A percentile compares a stretch with the other conserved stretches of the same genome.
Evolutionary conservation across 2,113 vertebrate genomes (phyloP).

Genomic region (Austrofundulus limnaeus): DNA sequence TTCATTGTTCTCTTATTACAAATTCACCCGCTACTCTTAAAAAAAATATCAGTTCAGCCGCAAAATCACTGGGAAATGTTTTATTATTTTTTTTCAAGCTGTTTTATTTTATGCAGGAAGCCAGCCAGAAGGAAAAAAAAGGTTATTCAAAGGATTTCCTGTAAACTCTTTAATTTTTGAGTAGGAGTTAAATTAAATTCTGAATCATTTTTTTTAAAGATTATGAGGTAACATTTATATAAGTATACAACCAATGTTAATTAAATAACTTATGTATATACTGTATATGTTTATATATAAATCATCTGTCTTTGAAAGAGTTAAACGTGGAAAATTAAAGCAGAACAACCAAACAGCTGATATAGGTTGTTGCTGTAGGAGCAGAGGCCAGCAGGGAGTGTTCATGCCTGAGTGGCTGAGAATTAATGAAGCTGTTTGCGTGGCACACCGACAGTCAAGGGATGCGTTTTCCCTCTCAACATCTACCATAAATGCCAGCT

Average conservation of each 20-base stretch:
- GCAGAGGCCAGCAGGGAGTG: constrained; percentile 38
- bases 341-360: background rate
- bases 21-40: constrained; percentile 1
- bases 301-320: background rate
- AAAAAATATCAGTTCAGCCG: constrained; percentile 32
- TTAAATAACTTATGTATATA: too few species aligned
- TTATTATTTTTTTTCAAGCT: too few species aligned
- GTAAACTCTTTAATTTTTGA: constrained; percentile 11
- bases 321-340: constrained; percentile 6
- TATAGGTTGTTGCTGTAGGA: constrained; percentile 21
- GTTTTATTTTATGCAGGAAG: constrained; percentile 23
- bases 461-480: constrained; percentile 66
- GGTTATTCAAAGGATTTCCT: constrained; percentile 20
- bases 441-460: constrained; percentile 54
- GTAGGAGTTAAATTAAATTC: constrained; percentile 32
- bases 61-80: constrained; percentile 25
- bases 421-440: constrained; percentile 61
- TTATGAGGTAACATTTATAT: background rate
- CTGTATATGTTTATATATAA: background rate
- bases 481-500: constrained; percentile 65
- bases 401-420: constrained; percentile 47
- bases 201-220: background rate
- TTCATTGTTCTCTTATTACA: constrained; percentile 2
- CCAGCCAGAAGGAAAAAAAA: constrained; percentile 13
- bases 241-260: background rate